Evolutionary conservation across 2,113 vertebrate genomes (phyloP), one percentile per base, ranked within the genome.

Genomic region (Toxotes jaculatrix): DNA sequence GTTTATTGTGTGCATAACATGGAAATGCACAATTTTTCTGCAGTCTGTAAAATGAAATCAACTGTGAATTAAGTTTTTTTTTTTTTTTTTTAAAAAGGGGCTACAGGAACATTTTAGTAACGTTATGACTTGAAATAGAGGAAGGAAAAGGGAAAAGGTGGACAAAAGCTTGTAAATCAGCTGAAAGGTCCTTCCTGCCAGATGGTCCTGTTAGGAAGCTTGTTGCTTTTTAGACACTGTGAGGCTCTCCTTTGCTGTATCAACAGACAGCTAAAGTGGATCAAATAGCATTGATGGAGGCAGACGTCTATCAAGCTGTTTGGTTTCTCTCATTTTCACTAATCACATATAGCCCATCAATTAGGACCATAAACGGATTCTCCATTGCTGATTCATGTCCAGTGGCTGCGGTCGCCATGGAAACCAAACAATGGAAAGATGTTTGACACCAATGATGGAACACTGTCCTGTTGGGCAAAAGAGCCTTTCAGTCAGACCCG

Each of bases 401-500:
- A 57, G 63, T 82, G 69, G 83, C 69, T 66, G 45, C 12, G 4
- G 90, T 92, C 19, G 23, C 89, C 78, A 86, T 71, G 61, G 90
- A 73, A 83, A 92, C 92, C 71, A 67, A 87, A 84, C 81, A 85
- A 87, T 77, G 57, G 57, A 72, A 84, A 77, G 59, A 85, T 79
- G 83, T 84, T 80, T 86, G 71, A 77, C 84, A 75, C 49, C 60
- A 9, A 14, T 82, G 27, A 47, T 36, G 51, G 45, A 67, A 63
- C 68, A 31, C 55, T 32, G 53, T 61, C 57, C 57, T 62, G 53
- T 12, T 11, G 53, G 10, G 47, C 51, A 65, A 76, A 79, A 60
- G 67, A n/a, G 51, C 36, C 12, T 45, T 14, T 27, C 27, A 66
- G 34, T 73, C 38, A 55, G n/a, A 56, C 16, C 36, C 42, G 23